Percentiles rank a stretch among this genome's conserved stretches.
These are phyloP conservation scores for Cryptomyrus ogoouensis DNA, from an alignment of 2,113 vertebrate genomes.

Conservation along the genomic window DNA sequence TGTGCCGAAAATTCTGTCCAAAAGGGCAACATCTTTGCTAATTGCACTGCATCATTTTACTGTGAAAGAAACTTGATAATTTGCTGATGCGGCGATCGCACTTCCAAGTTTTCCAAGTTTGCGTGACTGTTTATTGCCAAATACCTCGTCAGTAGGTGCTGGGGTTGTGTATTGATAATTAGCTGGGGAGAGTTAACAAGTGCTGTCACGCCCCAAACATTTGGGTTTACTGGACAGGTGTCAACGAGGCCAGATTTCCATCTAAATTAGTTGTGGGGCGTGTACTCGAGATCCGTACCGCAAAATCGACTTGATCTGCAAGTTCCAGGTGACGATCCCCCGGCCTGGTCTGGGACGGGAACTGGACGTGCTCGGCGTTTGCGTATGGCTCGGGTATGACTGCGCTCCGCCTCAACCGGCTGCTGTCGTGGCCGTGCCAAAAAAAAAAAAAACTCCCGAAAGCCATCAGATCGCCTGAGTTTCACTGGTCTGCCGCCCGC, in stretches of 20 bases:
- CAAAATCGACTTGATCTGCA: background rate
- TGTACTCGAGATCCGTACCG: background rate
- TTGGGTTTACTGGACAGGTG: background rate
- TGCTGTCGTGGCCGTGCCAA: background rate
- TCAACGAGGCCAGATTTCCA: background rate
- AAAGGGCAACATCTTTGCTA: background rate
- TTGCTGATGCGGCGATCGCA: background rate
- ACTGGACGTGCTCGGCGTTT: background rate
- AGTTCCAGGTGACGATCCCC: background rate
- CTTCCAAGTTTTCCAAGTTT: background rate
- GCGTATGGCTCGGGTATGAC: background rate
- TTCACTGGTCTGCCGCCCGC: background rate
- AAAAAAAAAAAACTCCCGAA: background rate
- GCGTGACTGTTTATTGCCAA: background rate
- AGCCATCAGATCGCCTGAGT: background rate
- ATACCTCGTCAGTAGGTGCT: background rate
- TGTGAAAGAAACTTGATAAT: background rate
- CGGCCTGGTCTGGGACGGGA: background rate
- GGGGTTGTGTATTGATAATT: background rate
- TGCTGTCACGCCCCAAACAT: background rate
- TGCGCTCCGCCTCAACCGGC: constrained; percentile 1
- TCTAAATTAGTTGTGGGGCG: background rate
- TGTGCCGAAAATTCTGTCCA: background rate
- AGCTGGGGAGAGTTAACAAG: background rate
- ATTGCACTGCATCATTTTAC: background rate